Base-by-base conservation (phyloP, 2,113 vertebrate species). In the Caretta caretta region DNA sequence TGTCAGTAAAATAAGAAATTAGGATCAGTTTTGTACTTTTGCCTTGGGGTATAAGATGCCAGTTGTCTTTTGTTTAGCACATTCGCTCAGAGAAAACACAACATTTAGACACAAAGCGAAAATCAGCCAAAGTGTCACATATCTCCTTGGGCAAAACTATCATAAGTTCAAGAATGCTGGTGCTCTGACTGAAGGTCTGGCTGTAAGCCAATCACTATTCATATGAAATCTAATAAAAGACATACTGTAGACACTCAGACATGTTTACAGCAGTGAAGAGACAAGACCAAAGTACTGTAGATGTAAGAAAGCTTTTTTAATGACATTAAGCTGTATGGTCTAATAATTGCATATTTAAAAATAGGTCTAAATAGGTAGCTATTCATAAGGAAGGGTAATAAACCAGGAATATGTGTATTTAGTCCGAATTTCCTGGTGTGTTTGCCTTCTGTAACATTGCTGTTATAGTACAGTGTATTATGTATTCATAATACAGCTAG, bases 1-100 rank as follows among this genome's bases (percentile, higher is more conserved):
- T 20, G 80, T 54, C 48, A 76, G 62, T 57, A 54, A 90, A 92
- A 92, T 81, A 42, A 83, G 25, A 54, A 80, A 90, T 19, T 82
- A 78, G 65, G 65, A 81, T 46, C 76, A 42, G 3, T 5, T 54
- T 88, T 79, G 10, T 31, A 79, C n/a, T 88, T 82, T 31, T 24
- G 57, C 1, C 1, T 78, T n/a, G 46, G 24, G 6, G 81, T 88
- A 54, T n/a, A 82, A 95, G 76, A n/a, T 57, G 62, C 17, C 17
- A 78, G 19, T 59, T 19, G 50, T 83, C 49, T 83, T 85, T 72
- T 25, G 6, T 31, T 86, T 22, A 83, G 10, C 24, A 35, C 54
- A 16, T 8, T 11, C 9, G 17, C 31, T 42, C 3, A 6, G n/a
- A 83, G 82, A 57, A 79, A 2, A 31, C 29, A 46, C 29, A 62